These are phyloP conservation scores for Vidua chalybeata DNA, from an alignment of 2,113 vertebrate species.

Conservation along the genomic window DNA sequence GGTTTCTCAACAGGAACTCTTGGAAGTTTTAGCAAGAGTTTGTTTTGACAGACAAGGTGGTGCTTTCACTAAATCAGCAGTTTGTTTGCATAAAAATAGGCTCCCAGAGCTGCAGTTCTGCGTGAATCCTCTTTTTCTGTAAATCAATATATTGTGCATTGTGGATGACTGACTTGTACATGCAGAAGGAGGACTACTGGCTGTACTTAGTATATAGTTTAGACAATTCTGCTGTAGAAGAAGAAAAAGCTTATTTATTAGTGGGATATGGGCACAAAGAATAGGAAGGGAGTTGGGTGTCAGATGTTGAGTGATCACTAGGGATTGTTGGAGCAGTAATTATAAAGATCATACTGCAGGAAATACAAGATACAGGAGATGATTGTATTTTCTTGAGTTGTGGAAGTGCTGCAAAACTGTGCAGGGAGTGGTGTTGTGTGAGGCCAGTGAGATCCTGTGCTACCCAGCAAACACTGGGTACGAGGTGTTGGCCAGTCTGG, in stretches of 20 bases:
- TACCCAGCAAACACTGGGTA: not conserved
- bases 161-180: not conserved
- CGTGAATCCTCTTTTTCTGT: not conserved
- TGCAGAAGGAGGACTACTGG: not conserved
- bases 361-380: not conserved
- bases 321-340: not conserved
- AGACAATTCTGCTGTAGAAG: not conserved
- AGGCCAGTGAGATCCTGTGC: not conserved
- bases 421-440: not conserved
- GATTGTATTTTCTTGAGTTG: not conserved
- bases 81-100: not conserved
- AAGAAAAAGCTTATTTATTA: not conserved
- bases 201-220: not conserved
- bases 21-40: not conserved
- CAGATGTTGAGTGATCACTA: not conserved
- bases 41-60: not conserved
- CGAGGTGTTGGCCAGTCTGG: not conserved
- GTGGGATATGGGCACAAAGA: not conserved
- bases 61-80: not conserved
- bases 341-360: not conserved
- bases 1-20: not conserved
- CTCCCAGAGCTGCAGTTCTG: not conserved
- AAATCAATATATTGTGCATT: not conserved
- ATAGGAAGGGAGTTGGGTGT: not conserved
- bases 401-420: not conserved